These are phyloP conservation scores for Artemisiospiza belli DNA, from an alignment of 2,113 vertebrate species.

Conservation along the genomic window DNA sequence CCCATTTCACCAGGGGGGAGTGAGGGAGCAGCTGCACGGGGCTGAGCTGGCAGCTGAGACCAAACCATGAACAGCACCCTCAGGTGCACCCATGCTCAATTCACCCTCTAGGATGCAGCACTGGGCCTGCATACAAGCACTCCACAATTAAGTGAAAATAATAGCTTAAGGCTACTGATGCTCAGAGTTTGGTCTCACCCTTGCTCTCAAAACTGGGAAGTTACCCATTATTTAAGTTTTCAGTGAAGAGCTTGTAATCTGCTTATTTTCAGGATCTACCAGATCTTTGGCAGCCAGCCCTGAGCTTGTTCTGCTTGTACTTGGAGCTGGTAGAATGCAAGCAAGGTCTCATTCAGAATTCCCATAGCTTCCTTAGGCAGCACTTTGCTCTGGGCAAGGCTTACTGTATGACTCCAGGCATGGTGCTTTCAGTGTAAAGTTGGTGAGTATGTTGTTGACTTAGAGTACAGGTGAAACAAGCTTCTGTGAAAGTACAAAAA, in stretches of 20 bases:
- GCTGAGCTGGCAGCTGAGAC: neutral
- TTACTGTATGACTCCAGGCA: neutral
- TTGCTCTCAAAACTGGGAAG: neutral
- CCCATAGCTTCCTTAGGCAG: neutral
- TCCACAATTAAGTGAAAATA: neutral
- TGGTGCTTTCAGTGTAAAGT: neutral
- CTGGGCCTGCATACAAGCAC: neutral
- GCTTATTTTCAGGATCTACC: neutral
- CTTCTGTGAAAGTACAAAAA: neutral
- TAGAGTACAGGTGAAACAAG: neutral
- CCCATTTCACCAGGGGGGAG: rapidly evolving
- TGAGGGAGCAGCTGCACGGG: neutral
- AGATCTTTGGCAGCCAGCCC: neutral
- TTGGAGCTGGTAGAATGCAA: neutral
- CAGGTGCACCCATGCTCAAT: neutral
- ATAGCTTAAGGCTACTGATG: neutral
- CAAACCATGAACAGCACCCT: neutral
- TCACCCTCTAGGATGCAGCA: neutral
- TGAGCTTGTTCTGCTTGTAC: neutral
- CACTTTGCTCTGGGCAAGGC: neutral
- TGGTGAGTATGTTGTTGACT: neutral
- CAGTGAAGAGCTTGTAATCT: neutral
- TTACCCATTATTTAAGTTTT: neutral
- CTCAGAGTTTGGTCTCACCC: neutral
- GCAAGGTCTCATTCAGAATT: neutral